These are phyloP conservation scores for Drosophila merina DNA, from an alignment of 2,888 invertebrate genomes.

Conservation along the genomic window DNA sequence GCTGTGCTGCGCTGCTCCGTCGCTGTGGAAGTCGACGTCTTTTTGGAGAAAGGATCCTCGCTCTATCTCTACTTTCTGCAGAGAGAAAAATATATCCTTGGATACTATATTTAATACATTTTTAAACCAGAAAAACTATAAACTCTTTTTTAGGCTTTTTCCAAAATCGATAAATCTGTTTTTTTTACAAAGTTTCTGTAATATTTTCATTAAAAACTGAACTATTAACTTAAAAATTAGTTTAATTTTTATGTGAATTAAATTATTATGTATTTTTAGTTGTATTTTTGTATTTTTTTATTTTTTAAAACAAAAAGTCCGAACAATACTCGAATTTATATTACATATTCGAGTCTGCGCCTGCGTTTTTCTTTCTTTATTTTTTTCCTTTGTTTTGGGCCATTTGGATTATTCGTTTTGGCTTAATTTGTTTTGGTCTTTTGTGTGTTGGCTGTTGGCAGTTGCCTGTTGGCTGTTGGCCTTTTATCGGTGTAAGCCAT, in stretches of 20 bases:
- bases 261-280: too few species aligned
- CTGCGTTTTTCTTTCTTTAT: slow-evolving; percentile 2
- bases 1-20: slow-evolving; percentile 4
- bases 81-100: neutral
- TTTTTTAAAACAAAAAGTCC: neutral
- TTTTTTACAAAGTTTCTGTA: too few species aligned
- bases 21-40: neutral
- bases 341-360: slow-evolving; percentile 2
- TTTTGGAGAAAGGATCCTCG: neutral
- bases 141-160: too few species aligned
- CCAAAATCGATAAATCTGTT: too few species aligned
- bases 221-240: too few species aligned
- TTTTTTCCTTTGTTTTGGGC: slow-evolving; percentile 11
- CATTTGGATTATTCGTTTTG: slow-evolving; percentile 27
- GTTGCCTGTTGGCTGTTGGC: slow-evolving; percentile 1
- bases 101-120: neutral
- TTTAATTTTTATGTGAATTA: too few species aligned
- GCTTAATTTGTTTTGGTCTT: slow-evolving; percentile 32
- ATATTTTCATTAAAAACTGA: too few species aligned
- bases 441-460: slow-evolving; percentile 17
- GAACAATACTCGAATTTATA: neutral
- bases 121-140: too few species aligned
- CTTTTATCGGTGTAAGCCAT: slow-evolving; percentile 64
- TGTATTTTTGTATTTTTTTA: neutral
- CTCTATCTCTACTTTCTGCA: neutral